Percentiles rank a stretch among this genome's conserved stretches.
phyloP scores from a whole-genome alignment of 37 sponge, comb jelly and placozoan genomes.

The Amphimedon queenslandica region DNA sequence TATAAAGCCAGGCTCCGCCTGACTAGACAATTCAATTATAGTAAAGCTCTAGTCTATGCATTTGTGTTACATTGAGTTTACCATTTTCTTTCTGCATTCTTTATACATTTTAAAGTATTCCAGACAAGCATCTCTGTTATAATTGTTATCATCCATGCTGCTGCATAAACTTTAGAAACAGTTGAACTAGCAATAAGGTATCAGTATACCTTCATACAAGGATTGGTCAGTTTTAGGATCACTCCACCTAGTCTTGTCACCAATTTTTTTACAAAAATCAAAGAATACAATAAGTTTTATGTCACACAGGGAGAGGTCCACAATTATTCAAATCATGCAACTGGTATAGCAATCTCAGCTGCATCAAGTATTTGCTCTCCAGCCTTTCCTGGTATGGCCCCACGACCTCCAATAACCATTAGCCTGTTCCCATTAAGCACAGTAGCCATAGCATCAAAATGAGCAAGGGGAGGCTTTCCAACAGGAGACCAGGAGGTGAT shows the following conservation, averaged over 20 bases:
- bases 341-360: background rate
- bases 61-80: slow-evolving; percentile 2
- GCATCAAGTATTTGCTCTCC: background rate
- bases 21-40: too few species aligned
- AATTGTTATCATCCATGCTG: slow-evolving; percentile 57
- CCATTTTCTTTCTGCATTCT: slow-evolving; percentile 60
- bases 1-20: too few species aligned
- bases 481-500: background rate
- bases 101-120: slow-evolving; percentile 66
- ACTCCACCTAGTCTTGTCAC: slow-evolving; percentile 35
- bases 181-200: slow-evolving; percentile 12
- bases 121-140: slow-evolving; percentile 56
- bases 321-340: background rate
- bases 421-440: background rate
- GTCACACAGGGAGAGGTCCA: background rate
- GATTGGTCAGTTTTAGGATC: slow-evolving; percentile 3
- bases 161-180: slow-evolving; percentile 55
- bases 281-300: background rate
- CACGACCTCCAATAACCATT: background rate
- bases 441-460: background rate
- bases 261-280: slow-evolving; percentile 21
- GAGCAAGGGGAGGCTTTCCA: background rate
- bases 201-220: background rate
- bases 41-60: background rate
- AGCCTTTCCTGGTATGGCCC: too few species aligned